These are phyloP conservation scores for Penaeus japonicus DNA, from an alignment of 1,140 invertebrate genomes.

Conservation along the genomic window DNA sequence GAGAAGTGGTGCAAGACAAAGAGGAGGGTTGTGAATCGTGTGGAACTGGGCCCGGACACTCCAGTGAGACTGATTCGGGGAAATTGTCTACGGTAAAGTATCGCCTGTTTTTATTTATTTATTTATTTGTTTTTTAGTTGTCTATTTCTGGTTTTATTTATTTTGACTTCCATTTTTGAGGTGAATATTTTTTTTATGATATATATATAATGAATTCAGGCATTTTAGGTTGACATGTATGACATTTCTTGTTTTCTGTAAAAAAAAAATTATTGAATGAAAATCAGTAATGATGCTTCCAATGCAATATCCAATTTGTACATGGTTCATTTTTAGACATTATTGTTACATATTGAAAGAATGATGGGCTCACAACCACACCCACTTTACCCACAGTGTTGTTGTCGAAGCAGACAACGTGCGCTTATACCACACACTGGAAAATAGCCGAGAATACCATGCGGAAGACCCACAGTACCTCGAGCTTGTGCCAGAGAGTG, in stretches of 20 bases:
- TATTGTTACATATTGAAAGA: too few species aligned
- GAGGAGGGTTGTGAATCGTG: conserved; percentile 71
- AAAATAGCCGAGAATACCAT: conserved; percentile 86
- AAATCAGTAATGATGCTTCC: too few species aligned
- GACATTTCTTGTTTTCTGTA: neutral
- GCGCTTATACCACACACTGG: conserved; percentile 79
- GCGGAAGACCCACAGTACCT: conserved; percentile 81
- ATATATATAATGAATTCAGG: too few species aligned
- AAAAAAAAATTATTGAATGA: too few species aligned
- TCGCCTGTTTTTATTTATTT: conserved; percentile 7
- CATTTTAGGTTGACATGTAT: neutral
- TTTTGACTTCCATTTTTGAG: too few species aligned
- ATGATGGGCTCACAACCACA: too few species aligned
- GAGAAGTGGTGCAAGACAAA: conserved; percentile 72
- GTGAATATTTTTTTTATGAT: too few species aligned
- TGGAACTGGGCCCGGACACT: conserved; percentile 75
- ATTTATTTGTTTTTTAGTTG: too few species aligned
- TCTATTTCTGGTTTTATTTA: too few species aligned
- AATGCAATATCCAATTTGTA: too few species aligned
- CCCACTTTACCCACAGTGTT: conserved; percentile 67
- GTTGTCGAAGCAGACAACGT: conserved; percentile 74
- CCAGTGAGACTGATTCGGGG: conserved; percentile 75
- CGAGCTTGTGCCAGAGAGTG: conserved; percentile 74
- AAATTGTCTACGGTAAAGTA: conserved; percentile 72
- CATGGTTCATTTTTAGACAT: too few species aligned